Conservation (phyloP, 2,113 vertebrate species). For the Bungarus multicinctus region DNA sequence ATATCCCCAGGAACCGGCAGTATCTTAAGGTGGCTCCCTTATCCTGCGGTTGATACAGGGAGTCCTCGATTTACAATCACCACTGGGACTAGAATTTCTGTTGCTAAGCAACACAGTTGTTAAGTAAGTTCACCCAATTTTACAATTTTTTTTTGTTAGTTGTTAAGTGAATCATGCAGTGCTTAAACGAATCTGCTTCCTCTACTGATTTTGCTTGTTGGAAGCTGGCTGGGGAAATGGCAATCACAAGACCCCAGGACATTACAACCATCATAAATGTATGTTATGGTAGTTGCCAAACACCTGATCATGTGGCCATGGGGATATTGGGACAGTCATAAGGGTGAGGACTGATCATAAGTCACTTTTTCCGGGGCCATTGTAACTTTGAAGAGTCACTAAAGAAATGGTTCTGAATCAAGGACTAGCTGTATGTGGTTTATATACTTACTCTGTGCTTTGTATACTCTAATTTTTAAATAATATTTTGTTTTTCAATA, state of each 20-base stretch:
- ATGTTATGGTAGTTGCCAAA: background rate
- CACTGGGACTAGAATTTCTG: too few relatives aligned
- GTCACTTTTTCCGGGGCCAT: background rate
- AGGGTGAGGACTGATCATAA: background rate
- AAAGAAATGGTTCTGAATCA: background rate
- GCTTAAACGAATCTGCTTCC: background rate
- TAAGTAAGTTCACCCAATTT: background rate
- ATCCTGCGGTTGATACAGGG: background rate
- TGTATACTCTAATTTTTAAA: background rate
- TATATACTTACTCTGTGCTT: background rate
- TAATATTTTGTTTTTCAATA: background rate
- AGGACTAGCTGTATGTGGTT: background rate
- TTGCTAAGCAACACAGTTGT: background rate
- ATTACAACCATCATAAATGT: background rate
- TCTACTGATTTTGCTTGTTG: background rate
- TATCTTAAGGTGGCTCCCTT: background rate
- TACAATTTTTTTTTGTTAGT: too few relatives aligned
- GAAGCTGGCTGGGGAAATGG: background rate
- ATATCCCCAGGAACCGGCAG: background rate
- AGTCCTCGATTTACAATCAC: background rate
- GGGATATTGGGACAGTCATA: background rate
- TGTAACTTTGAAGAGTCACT: background rate
- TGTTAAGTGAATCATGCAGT: background rate
- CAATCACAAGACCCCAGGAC: background rate
- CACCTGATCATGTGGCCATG: background rate